Evolutionary conservation across 2,113 vertebrate species (phyloP).

Genomic region (Gobio gobio): DNA sequence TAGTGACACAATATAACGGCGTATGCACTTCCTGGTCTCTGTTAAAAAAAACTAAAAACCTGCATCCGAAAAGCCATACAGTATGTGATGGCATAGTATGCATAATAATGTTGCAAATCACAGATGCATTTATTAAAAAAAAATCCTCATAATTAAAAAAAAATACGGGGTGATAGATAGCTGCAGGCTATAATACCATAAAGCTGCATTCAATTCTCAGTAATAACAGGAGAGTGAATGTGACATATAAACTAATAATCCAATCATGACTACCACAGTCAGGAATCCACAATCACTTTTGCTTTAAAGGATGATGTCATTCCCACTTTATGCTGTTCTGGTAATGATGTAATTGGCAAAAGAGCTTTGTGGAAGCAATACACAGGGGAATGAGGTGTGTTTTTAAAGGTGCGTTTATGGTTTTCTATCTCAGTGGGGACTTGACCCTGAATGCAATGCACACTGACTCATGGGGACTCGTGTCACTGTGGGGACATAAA

Average conservation of each 20-base stretch:
- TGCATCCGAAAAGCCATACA: neutral
- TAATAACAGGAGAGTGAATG: neutral
- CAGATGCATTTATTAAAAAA: neutral
- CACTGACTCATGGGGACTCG: too few species aligned
- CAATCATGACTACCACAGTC: neutral
- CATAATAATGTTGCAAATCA: neutral
- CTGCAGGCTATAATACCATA: neutral
- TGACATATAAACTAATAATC: slow-evolving; percentile 25
- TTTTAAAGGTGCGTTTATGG: neutral
- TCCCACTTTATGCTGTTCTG: slow-evolving; percentile 28
- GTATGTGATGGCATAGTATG: neutral
- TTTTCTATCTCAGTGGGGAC: too few species aligned
- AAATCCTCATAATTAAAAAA: neutral
- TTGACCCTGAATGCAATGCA: too few species aligned
- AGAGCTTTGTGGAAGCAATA: slow-evolving; percentile 16
- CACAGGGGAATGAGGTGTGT: slow-evolving; percentile 19
- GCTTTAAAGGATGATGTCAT: slow-evolving; percentile 27
- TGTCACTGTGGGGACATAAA: too few species aligned
- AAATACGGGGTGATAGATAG: neutral
- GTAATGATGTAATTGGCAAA: slow-evolving; percentile 35
- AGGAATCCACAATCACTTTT: slow-evolving; percentile 30
- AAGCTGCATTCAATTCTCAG: neutral
- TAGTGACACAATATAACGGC: neutral
- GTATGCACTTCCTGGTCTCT: neutral
- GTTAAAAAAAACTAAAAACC: neutral